Conservation (phyloP, 2,113 vertebrate genomes). For the Ciconia maguari region DNA sequence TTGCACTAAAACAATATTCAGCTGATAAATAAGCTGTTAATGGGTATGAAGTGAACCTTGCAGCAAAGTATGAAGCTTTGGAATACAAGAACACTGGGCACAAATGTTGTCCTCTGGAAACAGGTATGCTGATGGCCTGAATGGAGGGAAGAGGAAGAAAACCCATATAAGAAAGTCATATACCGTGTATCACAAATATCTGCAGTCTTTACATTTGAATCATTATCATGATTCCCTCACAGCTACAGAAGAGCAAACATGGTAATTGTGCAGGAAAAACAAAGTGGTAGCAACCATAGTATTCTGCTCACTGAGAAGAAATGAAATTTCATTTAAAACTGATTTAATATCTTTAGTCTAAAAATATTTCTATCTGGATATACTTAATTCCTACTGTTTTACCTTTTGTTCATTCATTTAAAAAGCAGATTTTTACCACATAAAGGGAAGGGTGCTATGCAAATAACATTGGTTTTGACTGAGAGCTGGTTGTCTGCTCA, state of each 20-base stretch:
- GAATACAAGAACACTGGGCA: neutral
- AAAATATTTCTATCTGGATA: neutral
- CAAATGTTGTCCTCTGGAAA: neutral
- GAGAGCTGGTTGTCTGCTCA: neutral
- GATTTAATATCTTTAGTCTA: neutral
- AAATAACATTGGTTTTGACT: neutral
- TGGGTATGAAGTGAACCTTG: rapidly evolving
- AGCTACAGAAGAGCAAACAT: neutral
- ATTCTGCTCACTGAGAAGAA: neutral
- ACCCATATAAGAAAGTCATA: neutral
- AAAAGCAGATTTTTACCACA: neutral
- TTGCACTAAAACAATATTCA: neutral
- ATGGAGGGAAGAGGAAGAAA: neutral
- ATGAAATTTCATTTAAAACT: neutral
- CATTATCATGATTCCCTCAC: neutral
- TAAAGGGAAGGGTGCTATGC: neutral
- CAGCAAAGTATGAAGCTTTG: neutral
- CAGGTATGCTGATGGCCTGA: neutral
- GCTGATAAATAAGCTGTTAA: neutral
- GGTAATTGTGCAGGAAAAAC: neutral
- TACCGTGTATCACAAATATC: neutral
- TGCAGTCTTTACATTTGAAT: neutral
- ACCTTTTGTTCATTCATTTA: neutral
- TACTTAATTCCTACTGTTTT: neutral
- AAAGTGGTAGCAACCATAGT: neutral